These are phyloP conservation scores for Epinotia brunnichana DNA, from an alignment of 2,888 invertebrate genomes.

Conservation along the genomic window DNA sequence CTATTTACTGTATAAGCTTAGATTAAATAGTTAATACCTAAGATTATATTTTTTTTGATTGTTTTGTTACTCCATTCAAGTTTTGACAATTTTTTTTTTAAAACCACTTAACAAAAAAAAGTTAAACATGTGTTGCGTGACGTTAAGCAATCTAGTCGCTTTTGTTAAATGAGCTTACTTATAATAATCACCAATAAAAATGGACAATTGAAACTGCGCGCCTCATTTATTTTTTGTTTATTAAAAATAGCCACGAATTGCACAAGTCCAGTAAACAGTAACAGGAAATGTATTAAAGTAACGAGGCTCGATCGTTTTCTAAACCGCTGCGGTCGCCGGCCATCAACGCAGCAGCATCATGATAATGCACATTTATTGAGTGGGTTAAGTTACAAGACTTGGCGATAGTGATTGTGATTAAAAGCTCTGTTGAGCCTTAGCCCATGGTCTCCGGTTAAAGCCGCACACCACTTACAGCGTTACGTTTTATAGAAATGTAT, in stretches of 20 bases:
- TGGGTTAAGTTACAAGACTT: conserved; percentile 52
- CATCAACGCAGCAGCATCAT: conserved; percentile 62
- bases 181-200: conserved; percentile 5
- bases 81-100: no score
- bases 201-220: conserved; percentile 27
- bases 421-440: no score
- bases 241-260: conserved; percentile 61
- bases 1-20: no score
- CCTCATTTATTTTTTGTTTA: conserved; percentile 41
- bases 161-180: conserved; percentile 2
- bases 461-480: no score
- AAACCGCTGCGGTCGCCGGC: conserved; percentile 71
- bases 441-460: no score
- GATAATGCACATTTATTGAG: conserved; percentile 59
- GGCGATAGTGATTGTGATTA: background rate
- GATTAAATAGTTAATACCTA: no score
- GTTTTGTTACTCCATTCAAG: no score
- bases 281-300: conserved; percentile 70
- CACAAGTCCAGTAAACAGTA: conserved; percentile 59
- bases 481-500: no score
- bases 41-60: no score
- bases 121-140: background rate
- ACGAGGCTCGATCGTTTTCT: conserved; percentile 70
- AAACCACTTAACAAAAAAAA: background rate
- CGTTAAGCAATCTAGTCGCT: conserved; percentile 13